These are phyloP conservation scores for Scelioninae gen. 2 DNA, from an alignment of 2,888 invertebrate genomes.

Conservation along the genomic window DNA sequence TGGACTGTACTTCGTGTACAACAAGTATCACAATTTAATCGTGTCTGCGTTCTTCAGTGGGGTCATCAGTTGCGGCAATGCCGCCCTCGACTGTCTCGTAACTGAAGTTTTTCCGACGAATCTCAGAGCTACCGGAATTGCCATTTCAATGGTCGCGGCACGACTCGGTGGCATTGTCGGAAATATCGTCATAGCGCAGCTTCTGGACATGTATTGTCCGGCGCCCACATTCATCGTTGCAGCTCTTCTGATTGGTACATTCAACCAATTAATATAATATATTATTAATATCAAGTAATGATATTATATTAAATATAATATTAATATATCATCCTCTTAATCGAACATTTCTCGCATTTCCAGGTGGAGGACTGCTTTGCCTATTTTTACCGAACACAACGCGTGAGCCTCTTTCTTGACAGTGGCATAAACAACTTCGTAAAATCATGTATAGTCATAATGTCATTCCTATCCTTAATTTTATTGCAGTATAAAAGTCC, in stretches of 20 bases:
- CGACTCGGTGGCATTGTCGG: conserved; percentile 92
- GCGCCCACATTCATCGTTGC: conserved; percentile 95
- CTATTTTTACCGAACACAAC: conserved; percentile 93
- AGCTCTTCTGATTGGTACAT: conserved; percentile 82
- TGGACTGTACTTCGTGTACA: conserved; percentile 89
- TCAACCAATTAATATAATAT: no score
- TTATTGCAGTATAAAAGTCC: conserved; percentile 21
- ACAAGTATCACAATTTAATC: conserved; percentile 87
- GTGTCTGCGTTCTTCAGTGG: conserved; percentile 91
- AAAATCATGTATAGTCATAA: conserved; percentile 40
- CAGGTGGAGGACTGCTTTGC: conserved; percentile 90
- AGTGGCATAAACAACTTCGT: conserved; percentile 59
- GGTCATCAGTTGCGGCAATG: conserved; percentile 92
- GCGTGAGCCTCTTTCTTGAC: conserved; percentile 82
- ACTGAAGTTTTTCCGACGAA: conserved; percentile 96
- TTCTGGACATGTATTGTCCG: conserved; percentile 92
- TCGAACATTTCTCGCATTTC: no score
- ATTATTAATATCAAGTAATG: no score
- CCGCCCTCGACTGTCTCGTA: conserved; percentile 92
- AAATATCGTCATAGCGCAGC: conserved; percentile 90
- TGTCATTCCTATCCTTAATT: conserved; percentile 32
- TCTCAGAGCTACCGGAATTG: conserved; percentile 92
- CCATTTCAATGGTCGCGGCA: conserved; percentile 92
- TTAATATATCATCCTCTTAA: no score
- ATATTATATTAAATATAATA: no score